Percentiles rank a stretch among this genome's conserved stretches.
Evolutionary conservation across 1,140 invertebrate genomes (phyloP).

Genomic region (Zaprionus taronus): DNA sequence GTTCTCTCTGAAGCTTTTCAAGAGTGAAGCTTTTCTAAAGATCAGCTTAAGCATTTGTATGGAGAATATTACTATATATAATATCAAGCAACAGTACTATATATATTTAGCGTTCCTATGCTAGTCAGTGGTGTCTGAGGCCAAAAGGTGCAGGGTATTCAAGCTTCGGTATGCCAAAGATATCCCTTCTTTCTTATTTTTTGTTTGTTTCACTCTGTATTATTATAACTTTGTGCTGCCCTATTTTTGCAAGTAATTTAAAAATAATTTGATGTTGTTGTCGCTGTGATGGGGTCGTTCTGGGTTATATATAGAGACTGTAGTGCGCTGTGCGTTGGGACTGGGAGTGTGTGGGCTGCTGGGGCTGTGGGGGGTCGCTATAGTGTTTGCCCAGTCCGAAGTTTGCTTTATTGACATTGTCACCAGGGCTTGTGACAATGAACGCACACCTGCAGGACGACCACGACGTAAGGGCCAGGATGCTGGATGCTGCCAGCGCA

Average conservation of each 20-base stretch:
- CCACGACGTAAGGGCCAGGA: slow-evolving; percentile 9
- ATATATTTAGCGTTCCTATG: no score
- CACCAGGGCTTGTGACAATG: slow-evolving; percentile 67
- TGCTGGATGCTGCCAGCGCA: not conserved
- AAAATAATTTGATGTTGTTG: slow-evolving; percentile 73
- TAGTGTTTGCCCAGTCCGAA: slow-evolving; percentile 42
- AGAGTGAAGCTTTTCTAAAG: no score
- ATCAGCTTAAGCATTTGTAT: no score
- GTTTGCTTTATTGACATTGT: slow-evolving; percentile 80
- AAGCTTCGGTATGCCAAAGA: not conserved
- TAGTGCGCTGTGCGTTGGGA: slow-evolving; percentile 1
- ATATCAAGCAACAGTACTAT: no score
- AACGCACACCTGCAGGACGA: slow-evolving; percentile 56
- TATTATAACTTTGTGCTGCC: slow-evolving; percentile 57
- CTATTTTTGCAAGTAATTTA: slow-evolving; percentile 77
- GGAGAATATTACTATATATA: no score
- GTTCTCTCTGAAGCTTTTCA: no score
- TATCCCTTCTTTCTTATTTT: not conserved
- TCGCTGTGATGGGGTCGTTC: slow-evolving; percentile 8
- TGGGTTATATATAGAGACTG: not conserved
- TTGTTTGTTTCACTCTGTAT: slow-evolving; percentile 36
- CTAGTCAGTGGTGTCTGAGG: no score
- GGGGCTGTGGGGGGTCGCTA: not conserved
- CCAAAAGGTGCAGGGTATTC: not conserved
- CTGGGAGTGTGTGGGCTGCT: slow-evolving; percentile 6